A percentile compares a stretch with the other conserved stretches of the same genome.
Evolutionary conservation across 2,888 invertebrate genomes (phyloP).

Genomic region (Pheosia gnoma): DNA sequence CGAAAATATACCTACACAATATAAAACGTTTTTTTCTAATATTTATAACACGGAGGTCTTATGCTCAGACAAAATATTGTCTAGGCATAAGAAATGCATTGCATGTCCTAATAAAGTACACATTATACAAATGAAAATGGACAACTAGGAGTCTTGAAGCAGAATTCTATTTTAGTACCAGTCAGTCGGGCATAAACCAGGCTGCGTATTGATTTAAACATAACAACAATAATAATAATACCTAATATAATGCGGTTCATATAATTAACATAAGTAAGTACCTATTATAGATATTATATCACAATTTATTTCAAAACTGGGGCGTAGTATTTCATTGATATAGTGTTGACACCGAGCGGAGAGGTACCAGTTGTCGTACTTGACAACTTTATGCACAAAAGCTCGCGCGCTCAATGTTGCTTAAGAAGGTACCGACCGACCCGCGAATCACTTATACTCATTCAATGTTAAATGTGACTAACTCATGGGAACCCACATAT

Average conservation of each 20-base stretch:
- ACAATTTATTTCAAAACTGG: slow-evolving; percentile 41
- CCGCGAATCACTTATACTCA: slow-evolving; percentile 35
- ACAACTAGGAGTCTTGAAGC: too few relatives aligned
- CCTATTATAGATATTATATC: slow-evolving; percentile 14
- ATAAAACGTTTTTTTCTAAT: slow-evolving; percentile 30
- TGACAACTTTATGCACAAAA: slow-evolving; percentile 57
- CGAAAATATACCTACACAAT: slow-evolving; percentile 26
- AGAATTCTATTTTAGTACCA: too few relatives aligned
- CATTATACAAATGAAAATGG: too few relatives aligned
- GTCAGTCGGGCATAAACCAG: too few relatives aligned
- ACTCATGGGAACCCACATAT: slow-evolving; percentile 7
- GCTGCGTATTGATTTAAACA: too few relatives aligned
- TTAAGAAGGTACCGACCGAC: slow-evolving; percentile 37
- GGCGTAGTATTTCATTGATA: slow-evolving; percentile 48
- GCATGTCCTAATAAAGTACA: too few relatives aligned
- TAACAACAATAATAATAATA: too few relatives aligned
- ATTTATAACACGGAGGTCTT: slow-evolving; percentile 22
- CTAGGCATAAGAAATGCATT: too few relatives aligned
- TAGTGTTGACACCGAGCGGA: slow-evolving; percentile 44
- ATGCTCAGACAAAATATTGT: too few relatives aligned
- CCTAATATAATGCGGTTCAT: neutral
- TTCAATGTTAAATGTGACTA: slow-evolving; percentile 32
- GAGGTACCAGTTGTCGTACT: slow-evolving; percentile 56
- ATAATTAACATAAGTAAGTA: slow-evolving; percentile 18
- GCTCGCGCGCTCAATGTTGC: slow-evolving; percentile 46